Base-by-base conservation (phyloP, 2,888 invertebrate species). In the Didymodactylos carnosus region DNA sequence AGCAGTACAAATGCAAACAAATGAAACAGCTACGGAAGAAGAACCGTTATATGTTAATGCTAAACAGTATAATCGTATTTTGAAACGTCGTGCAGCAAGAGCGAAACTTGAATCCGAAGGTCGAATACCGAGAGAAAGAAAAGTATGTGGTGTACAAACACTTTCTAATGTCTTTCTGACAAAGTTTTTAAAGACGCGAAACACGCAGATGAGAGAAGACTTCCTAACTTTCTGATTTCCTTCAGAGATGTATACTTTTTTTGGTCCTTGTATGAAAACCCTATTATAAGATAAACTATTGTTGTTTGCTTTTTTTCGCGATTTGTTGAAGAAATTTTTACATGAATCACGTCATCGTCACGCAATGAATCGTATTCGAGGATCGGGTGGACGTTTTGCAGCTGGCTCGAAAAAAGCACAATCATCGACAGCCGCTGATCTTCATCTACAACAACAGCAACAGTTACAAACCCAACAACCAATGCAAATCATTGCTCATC, bases 331-430 rank as follows among this genome's bases (percentile, higher is more conserved):
- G n/a, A 95, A 94, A 90, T 97, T 97, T 82, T 87, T 97, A n/a
- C 95, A 97, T 80, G 95, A 95, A 83, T 95, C 95, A 0, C 86
- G 95, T 69, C 97, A 97, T 84, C 87, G 91, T 76, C 95, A 97
- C 82, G 97, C 97, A 0, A 93, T 97, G 92, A 95, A 95, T 83
- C 87, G 97, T 80, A 90, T 92, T 80, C 88, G 97, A 73, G 95
- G 95, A 0, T 94, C 94, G 85, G 95, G 95, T 23, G 97, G 97
- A 7, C 87, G 95, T 77, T 97, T 97, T 46, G 72, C 75, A 16
- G 62, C 75, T 19, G 75, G 75, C 41, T 53, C 75, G 19, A 75
- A 72, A 62, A 62, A 62, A 35, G 62, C 62, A 19, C 35, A 62
- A n/a, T n/a, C n/a, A n/a, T n/a, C n/a, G n/a, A n/a, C n/a, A n/a